Evolutionary conservation across 2,888 invertebrate species (phyloP).

Genomic region (Synanthedon myopaeformis): DNA sequence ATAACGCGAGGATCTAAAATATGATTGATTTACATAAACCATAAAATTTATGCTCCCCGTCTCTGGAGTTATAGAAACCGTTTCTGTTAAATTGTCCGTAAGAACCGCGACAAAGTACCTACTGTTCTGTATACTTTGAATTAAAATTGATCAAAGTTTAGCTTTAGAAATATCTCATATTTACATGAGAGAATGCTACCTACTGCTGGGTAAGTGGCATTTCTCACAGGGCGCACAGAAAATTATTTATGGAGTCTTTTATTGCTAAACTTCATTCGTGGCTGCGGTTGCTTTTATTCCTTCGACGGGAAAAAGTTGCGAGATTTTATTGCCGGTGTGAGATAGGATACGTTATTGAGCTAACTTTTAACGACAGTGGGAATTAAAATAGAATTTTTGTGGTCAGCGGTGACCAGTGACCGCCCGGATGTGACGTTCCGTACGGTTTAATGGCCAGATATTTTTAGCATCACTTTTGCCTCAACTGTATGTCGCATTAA

Average conservation of each 20-base stretch:
- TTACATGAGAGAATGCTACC: slow-evolving; percentile 30
- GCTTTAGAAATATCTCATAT: slow-evolving; percentile 28
- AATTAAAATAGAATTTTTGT: slow-evolving; percentile 61
- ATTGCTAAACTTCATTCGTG: slow-evolving; percentile 68
- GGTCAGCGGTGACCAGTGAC: slow-evolving; percentile 28
- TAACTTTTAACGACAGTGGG: slow-evolving; percentile 51
- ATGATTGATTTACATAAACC: slow-evolving; percentile 34
- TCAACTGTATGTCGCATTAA: slow-evolving; percentile 2
- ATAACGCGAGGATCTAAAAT: slow-evolving; percentile 19
- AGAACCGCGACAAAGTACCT: slow-evolving; percentile 15
- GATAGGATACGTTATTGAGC: slow-evolving; percentile 66
- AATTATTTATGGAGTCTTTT: slow-evolving; percentile 67
- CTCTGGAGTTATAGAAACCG: slow-evolving; percentile 23
- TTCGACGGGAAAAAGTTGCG: slow-evolving; percentile 63
- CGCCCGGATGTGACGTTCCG: slow-evolving; percentile 18
- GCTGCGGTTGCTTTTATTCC: slow-evolving; percentile 66
- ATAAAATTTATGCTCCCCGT: slow-evolving; percentile 28
- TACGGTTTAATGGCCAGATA: slow-evolving; percentile 6
- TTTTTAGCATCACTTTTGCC: slow-evolving; percentile 15
- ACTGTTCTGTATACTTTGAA: background rate
- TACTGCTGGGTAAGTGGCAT: slow-evolving; percentile 38
- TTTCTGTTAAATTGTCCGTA: slow-evolving; percentile 41
- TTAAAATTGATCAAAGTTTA: slow-evolving; percentile 8
- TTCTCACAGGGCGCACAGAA: slow-evolving; percentile 51
- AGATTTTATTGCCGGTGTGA: slow-evolving; percentile 67